Evolutionary conservation across 2,797 vertebrate genomes (phyloP).

Genomic region (Phrynocephalus guinanensis): DNA sequence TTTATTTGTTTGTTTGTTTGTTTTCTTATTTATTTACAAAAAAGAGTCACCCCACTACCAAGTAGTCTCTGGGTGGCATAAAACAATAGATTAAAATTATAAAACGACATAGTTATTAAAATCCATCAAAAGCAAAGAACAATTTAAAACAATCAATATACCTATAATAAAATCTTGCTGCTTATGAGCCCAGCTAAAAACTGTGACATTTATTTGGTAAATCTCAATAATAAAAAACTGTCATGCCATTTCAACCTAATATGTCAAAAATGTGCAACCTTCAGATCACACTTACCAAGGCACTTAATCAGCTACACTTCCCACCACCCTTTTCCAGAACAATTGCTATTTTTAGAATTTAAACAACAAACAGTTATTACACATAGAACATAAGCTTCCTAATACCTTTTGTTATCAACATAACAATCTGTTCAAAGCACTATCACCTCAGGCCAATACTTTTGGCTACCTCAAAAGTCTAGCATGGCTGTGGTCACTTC

Average conservation of each 20-base stretch:
- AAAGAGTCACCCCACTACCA: too few species aligned
- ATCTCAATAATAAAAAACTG: background rate
- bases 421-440: slow-evolving; percentile 2
- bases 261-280: background rate
- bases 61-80: too few species aligned
- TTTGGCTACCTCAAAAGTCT: slow-evolving; percentile 7
- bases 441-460: background rate
- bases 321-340: background rate
- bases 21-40: too few species aligned
- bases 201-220: background rate
- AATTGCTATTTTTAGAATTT: background rate
- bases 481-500: background rate
- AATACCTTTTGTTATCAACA: background rate
- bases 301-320: background rate
- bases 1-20: background rate
- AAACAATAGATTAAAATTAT: too few species aligned
- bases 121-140: too few species aligned
- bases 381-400: background rate
- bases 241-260: background rate
- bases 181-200: too few species aligned
- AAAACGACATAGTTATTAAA: too few species aligned
- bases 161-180: too few species aligned
- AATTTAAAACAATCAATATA: too few species aligned
- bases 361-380: background rate
- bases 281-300: background rate